phyloP scores from a whole-genome alignment of 1,140 invertebrate species.

The Brachionus sp. region DNA sequence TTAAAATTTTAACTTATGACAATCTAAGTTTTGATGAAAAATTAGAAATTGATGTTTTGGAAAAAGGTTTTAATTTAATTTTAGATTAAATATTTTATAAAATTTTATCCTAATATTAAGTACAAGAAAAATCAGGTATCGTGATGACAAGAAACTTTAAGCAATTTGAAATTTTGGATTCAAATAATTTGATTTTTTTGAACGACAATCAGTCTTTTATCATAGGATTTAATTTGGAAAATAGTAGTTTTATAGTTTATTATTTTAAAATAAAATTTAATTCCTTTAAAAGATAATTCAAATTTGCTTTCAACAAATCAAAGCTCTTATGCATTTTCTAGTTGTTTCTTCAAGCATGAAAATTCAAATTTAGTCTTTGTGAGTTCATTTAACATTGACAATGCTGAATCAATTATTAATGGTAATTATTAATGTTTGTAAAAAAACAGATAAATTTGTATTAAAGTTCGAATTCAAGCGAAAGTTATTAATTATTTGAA shows the following conservation, averaged over 20 bases:
- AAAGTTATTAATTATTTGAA: too few species aligned
- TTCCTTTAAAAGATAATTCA: conserved; percentile 7
- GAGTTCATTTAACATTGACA: conserved; percentile 28
- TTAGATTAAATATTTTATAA: not conserved
- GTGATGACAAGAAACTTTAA: not conserved
- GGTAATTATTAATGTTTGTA: not conserved
- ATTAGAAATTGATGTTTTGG: not conserved
- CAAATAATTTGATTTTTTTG: not conserved
- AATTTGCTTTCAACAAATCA: not conserved
- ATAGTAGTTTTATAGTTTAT: not conserved
- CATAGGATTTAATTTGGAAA: not conserved
- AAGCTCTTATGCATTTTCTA: not conserved
- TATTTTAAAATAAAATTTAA: not conserved
- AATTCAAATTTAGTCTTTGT: not conserved
- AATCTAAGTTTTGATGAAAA: not conserved
- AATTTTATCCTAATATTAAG: not conserved
- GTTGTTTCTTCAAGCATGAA: not conserved
- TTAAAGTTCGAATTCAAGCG: too few species aligned
- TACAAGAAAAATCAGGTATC: not conserved
- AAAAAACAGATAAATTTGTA: not conserved
- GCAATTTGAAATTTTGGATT: conserved; percentile 18
- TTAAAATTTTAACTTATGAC: not conserved
- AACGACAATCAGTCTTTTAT: conserved; percentile 29
- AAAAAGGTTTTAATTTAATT: not conserved
- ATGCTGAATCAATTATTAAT: not conserved